Evolutionary conservation across 2,797 vertebrate species (phyloP).

Genomic region (Otolemur crassicaudatus): DNA sequence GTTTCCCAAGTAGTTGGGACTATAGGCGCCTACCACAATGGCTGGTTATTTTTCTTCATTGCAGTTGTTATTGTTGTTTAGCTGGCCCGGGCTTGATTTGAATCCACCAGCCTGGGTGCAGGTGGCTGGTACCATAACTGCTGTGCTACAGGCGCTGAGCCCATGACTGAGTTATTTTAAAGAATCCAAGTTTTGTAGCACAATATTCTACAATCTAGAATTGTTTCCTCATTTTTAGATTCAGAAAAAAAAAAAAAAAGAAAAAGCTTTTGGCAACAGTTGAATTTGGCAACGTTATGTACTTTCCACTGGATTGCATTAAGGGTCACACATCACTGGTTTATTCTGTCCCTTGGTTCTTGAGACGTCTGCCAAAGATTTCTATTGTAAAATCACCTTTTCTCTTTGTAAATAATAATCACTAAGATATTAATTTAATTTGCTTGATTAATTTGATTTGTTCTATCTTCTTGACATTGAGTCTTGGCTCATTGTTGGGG

Average conservation of each 20-base stretch:
- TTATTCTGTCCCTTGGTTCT: not conserved
- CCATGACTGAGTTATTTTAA: not conserved
- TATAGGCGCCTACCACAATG: too few species aligned
- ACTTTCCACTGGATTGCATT: not conserved
- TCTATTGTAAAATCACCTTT: not conserved
- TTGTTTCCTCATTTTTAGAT: not conserved
- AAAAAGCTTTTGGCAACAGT: not conserved
- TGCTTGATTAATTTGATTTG: not conserved
- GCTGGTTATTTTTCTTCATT: too few species aligned
- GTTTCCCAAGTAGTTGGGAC: too few species aligned
- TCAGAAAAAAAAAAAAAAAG: not conserved
- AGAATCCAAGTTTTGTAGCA: not conserved
- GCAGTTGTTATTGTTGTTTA: too few species aligned
- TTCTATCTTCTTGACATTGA: not conserved
- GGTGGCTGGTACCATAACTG: too few species aligned
- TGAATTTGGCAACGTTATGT: not conserved
- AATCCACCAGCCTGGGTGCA: too few species aligned
- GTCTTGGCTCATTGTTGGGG: not conserved
- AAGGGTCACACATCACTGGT: not conserved
- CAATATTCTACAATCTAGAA: not conserved
- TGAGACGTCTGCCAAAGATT: not conserved
- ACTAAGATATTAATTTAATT: not conserved
- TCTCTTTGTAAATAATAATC: not conserved
- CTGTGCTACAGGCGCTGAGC: too few species aligned
- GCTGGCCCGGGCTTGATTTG: too few species aligned